These are phyloP conservation scores for Platichthys flesus DNA, from an alignment of 2,113 vertebrate genomes.

Conservation along the genomic window DNA sequence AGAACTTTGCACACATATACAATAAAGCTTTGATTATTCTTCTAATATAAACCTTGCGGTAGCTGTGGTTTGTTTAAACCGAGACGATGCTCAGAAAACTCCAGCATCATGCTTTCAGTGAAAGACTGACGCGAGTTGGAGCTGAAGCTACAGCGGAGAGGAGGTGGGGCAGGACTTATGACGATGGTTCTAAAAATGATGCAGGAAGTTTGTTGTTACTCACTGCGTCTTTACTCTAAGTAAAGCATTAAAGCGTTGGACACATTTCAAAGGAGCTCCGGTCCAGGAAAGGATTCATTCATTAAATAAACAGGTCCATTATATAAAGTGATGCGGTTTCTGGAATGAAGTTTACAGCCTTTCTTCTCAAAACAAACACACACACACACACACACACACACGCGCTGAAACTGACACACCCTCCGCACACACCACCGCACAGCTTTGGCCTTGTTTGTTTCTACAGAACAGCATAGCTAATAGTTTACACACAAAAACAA, in stretches of 20 bases:
- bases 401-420: conserved; percentile 32
- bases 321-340: conserved; percentile 16
- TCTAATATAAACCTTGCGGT: too few relatives aligned
- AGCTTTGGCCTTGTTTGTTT: background rate
- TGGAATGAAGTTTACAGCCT: conserved; percentile 15
- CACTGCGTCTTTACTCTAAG: background rate
- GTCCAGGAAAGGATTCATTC: background rate
- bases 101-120: conserved; percentile 4
- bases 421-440: conserved; percentile 33
- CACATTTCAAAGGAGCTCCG: background rate
- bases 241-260: background rate
- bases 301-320: conserved; percentile 14
- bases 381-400: background rate
- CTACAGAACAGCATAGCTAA: background rate
- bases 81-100: background rate
- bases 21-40: too few relatives aligned
- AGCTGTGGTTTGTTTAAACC: background rate
- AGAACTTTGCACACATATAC: too few relatives aligned
- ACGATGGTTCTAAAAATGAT: conserved; percentile 22
- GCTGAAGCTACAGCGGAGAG: background rate
- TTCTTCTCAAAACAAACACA: background rate
- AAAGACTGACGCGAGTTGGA: background rate
- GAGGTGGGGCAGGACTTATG: conserved; percentile 31
- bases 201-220: conserved; percentile 18
- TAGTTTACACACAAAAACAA: background rate